Conservation (phyloP, 2,113 vertebrate genomes). For the Octodon degus region DNA sequence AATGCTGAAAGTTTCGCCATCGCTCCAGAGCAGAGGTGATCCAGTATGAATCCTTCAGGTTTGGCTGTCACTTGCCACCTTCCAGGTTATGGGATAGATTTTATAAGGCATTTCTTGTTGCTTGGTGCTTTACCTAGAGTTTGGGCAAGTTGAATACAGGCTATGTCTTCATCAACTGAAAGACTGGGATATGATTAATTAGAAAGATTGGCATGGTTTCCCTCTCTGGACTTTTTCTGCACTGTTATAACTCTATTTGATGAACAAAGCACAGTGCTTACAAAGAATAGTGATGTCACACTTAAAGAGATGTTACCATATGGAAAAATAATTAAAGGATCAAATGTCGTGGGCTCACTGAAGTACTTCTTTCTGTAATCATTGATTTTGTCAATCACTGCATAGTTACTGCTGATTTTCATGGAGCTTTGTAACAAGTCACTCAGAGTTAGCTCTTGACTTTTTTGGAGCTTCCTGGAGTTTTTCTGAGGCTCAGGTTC, state of each 20-base stretch:
- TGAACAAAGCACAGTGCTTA: background rate
- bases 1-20: background rate
- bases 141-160: background rate
- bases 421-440: background rate
- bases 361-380: background rate
- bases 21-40: background rate
- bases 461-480: background rate
- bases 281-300: background rate
- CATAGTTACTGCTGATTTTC: background rate
- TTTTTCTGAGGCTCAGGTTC: background rate
- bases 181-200: background rate
- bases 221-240: background rate
- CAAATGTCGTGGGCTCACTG: background rate
- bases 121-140: background rate
- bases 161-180: background rate
- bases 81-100: background rate
- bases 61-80: background rate
- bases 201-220: background rate
- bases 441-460: background rate
- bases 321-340: background rate
- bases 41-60: background rate
- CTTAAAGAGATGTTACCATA: background rate
- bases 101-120: background rate
- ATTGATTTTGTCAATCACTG: background rate
- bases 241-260: background rate